A percentile compares a stretch with the other conserved stretches of the same genome.
These are phyloP conservation scores for Chesias legatella DNA, from an alignment of 2,888 invertebrate genomes.

Conservation along the genomic window DNA sequence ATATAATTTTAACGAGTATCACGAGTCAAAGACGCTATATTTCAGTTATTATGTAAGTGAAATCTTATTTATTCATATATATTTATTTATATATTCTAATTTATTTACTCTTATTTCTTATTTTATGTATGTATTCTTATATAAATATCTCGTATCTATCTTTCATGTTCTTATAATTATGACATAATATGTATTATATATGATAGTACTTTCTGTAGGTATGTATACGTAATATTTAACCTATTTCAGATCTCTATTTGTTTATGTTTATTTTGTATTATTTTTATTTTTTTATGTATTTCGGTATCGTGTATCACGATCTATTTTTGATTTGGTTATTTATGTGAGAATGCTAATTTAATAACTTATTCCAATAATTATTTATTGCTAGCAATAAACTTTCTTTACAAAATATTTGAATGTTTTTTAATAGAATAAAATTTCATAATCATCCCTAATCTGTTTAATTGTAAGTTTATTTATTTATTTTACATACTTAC, in stretches of 20 bases:
- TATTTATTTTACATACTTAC: not conserved
- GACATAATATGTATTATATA: too few relatives aligned
- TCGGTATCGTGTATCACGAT: slow-evolving; percentile 45
- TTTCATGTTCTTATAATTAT: too few relatives aligned
- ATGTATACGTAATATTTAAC: slow-evolving; percentile 29
- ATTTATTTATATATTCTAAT: slow-evolving; percentile 22
- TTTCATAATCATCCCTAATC: too few relatives aligned
- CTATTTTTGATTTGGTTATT: slow-evolving; percentile 33
- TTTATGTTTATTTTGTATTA: slow-evolving; percentile 26
- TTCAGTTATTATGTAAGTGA: slow-evolving; percentile 11
- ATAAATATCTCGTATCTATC: too few relatives aligned
- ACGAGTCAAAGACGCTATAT: slow-evolving; percentile 19
- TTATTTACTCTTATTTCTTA: slow-evolving; percentile 3
- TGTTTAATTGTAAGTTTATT: too few relatives aligned
- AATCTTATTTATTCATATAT: slow-evolving; percentile 15
- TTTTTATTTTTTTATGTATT: slow-evolving; percentile 36
- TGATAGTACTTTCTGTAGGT: slow-evolving; percentile 3
- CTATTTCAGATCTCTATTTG: slow-evolving; percentile 30
- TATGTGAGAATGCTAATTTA: slow-evolving; percentile 41
- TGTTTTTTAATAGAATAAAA: too few relatives aligned
- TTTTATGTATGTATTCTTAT: slow-evolving; percentile 11
- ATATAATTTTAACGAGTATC: slow-evolving; percentile 16
- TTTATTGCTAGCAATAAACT: slow-evolving; percentile 30
- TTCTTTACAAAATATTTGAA: not conserved
- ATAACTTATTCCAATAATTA: slow-evolving; percentile 28